Evolutionary conservation across 35 echinoderm and acorn worm species (phyloP).

Genomic region (Patiria miniata): DNA sequence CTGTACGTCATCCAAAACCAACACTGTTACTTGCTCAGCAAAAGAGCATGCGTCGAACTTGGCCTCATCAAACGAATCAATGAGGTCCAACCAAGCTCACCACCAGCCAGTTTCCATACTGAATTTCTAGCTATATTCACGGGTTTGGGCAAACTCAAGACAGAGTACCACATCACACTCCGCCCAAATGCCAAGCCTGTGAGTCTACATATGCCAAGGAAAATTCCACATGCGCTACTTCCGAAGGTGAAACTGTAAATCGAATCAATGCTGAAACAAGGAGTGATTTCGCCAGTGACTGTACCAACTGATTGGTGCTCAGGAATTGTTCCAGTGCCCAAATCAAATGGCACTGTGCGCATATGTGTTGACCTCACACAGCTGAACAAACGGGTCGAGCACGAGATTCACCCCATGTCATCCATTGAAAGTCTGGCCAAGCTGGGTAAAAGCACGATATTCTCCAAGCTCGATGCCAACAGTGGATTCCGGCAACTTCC

Average conservation of each 20-base stretch:
- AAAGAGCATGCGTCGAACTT: too few species aligned
- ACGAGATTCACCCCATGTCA: too few species aligned
- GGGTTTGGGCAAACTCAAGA: too few species aligned
- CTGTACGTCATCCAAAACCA: conserved; percentile 57
- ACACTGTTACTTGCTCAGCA: conserved; percentile 18
- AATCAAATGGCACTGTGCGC: too few species aligned
- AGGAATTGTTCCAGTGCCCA: too few species aligned
- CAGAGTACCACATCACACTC: too few species aligned
- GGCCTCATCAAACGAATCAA: conserved; percentile 20
- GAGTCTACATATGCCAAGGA: conserved; percentile 11
- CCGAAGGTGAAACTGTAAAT: conserved; percentile 46
- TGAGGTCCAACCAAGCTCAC: background rate
- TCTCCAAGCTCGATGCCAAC: too few species aligned
- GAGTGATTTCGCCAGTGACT: conserved; percentile 61
- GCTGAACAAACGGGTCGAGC: conserved; percentile 48
- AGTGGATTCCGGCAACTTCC: too few species aligned
- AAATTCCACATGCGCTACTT: conserved; percentile 27
- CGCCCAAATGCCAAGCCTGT: conserved; percentile 28
- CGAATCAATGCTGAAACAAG: conserved; percentile 27
- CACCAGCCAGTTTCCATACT: too few species aligned
- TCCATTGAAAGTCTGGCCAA: conserved; percentile 43
- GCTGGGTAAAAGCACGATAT: conserved; percentile 14
- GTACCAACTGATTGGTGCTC: conserved; percentile 69
- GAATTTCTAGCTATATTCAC: conserved; percentile 47
- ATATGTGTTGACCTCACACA: conserved; percentile 64